Conservation (phyloP, 2,888 invertebrate species). For the Scaptomyza polygonia region DNA sequence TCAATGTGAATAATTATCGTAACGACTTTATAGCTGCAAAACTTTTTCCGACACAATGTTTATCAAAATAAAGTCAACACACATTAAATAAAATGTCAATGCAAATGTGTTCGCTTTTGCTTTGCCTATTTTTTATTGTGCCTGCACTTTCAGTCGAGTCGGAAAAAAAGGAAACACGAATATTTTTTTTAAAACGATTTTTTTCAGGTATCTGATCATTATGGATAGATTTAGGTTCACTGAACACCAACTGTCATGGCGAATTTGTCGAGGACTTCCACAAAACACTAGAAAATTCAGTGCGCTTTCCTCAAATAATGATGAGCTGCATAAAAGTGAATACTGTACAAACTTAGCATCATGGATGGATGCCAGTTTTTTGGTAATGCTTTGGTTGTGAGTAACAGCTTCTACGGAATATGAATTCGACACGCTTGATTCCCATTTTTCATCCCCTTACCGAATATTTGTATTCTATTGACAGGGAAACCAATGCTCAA, state of each 20-base stretch:
- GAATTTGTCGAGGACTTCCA: conserved; percentile 35
- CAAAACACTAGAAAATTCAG: background rate
- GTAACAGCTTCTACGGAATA: conserved; percentile 31
- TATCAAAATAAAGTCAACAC: background rate
- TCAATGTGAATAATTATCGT: background rate
- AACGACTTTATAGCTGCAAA: conserved; percentile 1
- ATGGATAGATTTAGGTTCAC: conserved; percentile 1
- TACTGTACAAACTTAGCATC: conserved; percentile 23
- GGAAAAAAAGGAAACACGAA: conserved; percentile 3
- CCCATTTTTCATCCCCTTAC: conserved; percentile 29
- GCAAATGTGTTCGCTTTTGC: background rate
- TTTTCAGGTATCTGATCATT: too few relatives aligned
- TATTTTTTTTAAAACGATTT: too few relatives aligned
- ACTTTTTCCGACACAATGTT: too few relatives aligned
- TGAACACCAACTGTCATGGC: conserved; percentile 38
- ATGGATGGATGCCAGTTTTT: conserved; percentile 47
- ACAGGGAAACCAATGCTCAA: conserved; percentile 1
- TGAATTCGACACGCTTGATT: background rate
- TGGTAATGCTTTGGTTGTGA: conserved; percentile 8
- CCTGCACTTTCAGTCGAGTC: background rate
- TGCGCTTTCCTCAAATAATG: too few relatives aligned
- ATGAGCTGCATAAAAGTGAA: background rate
- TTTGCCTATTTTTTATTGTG: background rate
- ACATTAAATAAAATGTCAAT: background rate
- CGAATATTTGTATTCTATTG: background rate